phyloP scores from a whole-genome alignment of 2,797 vertebrate species.

The Oreortyx pictus region DNA sequence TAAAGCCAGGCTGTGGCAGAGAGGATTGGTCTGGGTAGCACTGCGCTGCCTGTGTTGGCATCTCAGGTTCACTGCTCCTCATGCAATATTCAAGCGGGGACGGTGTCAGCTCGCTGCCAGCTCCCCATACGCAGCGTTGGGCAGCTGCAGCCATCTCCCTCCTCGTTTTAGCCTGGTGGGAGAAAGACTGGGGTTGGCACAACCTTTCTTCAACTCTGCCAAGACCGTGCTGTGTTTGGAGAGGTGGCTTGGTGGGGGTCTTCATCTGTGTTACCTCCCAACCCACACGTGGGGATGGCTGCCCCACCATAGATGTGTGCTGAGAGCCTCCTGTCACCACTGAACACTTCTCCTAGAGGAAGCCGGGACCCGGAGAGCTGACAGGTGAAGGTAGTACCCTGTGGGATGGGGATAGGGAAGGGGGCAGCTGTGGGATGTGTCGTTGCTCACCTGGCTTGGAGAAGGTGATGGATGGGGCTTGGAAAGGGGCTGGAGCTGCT shows the following conservation, averaged over 20 bases:
- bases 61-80: slow-evolving; percentile 85
- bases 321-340: background rate
- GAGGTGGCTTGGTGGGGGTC: rapidly evolving
- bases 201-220: background rate
- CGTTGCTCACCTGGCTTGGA: background rate
- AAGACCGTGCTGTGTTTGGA: background rate
- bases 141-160: background rate
- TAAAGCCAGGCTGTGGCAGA: rapidly evolving
- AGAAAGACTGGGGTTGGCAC: background rate
- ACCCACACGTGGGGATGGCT: background rate
- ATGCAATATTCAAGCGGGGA: slow-evolving; percentile 87
- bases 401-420: background rate
- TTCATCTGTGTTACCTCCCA: rapidly evolving
- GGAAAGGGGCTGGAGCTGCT: background rate
- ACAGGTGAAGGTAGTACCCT: background rate
- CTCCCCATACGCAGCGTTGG: background rate
- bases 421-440: background rate
- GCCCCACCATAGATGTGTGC: rapidly evolving
- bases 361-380: background rate
- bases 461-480: background rate
- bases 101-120: slow-evolving; percentile 82
- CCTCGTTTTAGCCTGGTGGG: background rate
- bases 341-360: background rate
- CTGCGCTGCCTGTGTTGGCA: slow-evolving; percentile 7
- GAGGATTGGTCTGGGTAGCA: background rate